Base-by-base conservation (phyloP, 2,113 vertebrate genomes). In the Genyomyrus donnyi region DNA sequence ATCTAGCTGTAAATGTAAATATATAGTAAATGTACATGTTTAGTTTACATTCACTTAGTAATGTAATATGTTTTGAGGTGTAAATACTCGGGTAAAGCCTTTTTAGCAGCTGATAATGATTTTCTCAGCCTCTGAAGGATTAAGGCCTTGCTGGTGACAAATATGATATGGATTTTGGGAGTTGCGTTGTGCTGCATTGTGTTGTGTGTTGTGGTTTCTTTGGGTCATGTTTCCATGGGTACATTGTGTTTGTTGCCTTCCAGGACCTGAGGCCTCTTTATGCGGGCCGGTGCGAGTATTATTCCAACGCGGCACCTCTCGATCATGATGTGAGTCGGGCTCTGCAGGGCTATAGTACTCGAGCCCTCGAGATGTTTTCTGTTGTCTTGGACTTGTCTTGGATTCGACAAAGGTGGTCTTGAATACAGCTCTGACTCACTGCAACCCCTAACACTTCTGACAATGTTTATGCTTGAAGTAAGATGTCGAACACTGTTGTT, bases 181-280 rank as follows among this genome's bases (percentile, higher is more conserved):
- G 74, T 90, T 88, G 50, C 39, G 1, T 45, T 52, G 24, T 45
- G 87, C 58, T 58, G 21, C 21, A 24, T 58, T n/a, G 21, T 62
- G 58, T 62, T n/a, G 24, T 27, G 58, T 27, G 58, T n/a, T 27
- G 62, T 27, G 62, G 21, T 66, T 77, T n/a, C 45, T 48, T 48
- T 48, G 5, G 24, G 4, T 35, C 19, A 31, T 46, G 70, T 17
- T 46, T 45, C 77, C 35, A 21, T 49, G 27, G 53, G 62, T 89
- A 24, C n/a, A 86, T 85, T 80, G 3, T 42, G 27, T 53, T 15
- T 56, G 91, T 90, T 92, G 1, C 10, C 77, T 35, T 92, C 88
- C 95, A 99, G 98, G 98, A 99, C 89, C 96, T 99, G 91, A 96
- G 95, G 93, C 98, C 98, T 0, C 95, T 99, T 66, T 98, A 99